Percentiles rank a stretch among this genome's conserved stretches.
Evolutionary conservation across 2,888 invertebrate genomes (phyloP).

Genomic region (Platycnemis pennipes): DNA sequence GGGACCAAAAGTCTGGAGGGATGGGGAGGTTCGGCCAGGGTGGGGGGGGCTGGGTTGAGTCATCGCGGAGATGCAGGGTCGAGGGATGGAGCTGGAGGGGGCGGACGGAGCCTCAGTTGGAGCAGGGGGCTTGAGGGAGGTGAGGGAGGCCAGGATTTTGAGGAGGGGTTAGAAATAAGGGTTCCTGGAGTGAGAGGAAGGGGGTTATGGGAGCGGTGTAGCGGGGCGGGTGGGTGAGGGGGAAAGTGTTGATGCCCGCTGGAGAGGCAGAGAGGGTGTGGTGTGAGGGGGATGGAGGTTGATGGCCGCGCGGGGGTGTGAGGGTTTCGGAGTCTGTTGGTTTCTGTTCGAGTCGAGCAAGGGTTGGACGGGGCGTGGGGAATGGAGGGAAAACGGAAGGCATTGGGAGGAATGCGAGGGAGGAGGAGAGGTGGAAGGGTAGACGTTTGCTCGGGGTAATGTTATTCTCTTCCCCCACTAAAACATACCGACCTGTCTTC

Average conservation of each 20-base stretch:
- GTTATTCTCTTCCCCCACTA: conserved; percentile 40
- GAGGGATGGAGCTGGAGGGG: no score
- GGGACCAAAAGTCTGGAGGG: neutral
- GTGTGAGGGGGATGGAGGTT: neutral
- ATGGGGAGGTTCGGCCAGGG: neutral
- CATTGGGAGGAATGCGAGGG: neutral
- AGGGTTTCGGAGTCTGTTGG: neutral
- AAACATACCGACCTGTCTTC: conserved; percentile 60
- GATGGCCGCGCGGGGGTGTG: neutral
- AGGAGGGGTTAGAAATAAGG: no score
- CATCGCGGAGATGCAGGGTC: no score
- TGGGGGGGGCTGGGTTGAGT: neutral
- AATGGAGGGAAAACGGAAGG: neutral
- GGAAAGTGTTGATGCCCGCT: neutral
- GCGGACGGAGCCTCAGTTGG: no score
- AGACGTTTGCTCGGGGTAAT: conserved; percentile 46
- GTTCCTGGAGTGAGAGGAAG: neutral
- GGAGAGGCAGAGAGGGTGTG: neutral
- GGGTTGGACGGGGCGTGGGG: neutral
- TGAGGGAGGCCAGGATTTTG: no score
- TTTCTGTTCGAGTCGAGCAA: neutral
- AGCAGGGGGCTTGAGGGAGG: no score
- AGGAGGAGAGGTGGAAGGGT: neutral
- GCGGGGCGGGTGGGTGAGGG: neutral
- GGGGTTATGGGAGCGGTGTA: neutral